These are phyloP conservation scores for Cephus pulcher DNA, from an alignment of 2,888 invertebrate species.

Conservation along the genomic window DNA sequence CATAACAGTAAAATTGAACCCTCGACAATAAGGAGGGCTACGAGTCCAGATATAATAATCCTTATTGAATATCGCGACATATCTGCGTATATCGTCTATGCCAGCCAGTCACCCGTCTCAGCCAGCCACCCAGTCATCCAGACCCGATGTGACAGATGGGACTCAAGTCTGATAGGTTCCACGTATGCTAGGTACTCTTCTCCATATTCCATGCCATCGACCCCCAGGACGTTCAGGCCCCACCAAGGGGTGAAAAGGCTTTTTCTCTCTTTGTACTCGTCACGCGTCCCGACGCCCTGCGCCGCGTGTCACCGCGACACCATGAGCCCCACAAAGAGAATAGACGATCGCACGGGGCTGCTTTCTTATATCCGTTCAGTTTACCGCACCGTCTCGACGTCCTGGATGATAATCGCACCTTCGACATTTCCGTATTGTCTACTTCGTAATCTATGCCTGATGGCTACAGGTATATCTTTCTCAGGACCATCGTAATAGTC, in stretches of 20 bases:
- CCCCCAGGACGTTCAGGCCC: slow-evolving; percentile 19
- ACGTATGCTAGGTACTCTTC: background rate
- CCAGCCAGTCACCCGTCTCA: slow-evolving; percentile 5
- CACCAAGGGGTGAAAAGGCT: slow-evolving; percentile 12
- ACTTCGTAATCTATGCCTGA: background rate
- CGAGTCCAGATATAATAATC: slow-evolving; percentile 15
- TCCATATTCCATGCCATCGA: slow-evolving; percentile 30
- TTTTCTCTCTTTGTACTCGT: slow-evolving; percentile 21
- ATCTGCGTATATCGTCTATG: slow-evolving; percentile 2
- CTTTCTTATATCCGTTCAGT: background rate
- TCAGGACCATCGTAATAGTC: background rate
- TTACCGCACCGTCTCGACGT: background rate
- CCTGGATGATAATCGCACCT: background rate
- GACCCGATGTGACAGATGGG: slow-evolving; percentile 21
- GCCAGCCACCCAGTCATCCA: slow-evolving; percentile 8
- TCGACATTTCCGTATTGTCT: background rate
- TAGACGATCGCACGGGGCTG: slow-evolving; percentile 22
- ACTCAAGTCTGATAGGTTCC: background rate
- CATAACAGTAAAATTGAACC: background rate
- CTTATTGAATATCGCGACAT: slow-evolving; percentile 15
- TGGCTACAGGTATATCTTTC: background rate
- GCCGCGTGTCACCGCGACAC: slow-evolving; percentile 24
- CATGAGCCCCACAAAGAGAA: slow-evolving; percentile 33
- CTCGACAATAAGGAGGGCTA: background rate
- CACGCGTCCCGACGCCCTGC: slow-evolving; percentile 21